Conservation (phyloP, 2,113 vertebrate species). For the Cyprinodon variegatus region DNA sequence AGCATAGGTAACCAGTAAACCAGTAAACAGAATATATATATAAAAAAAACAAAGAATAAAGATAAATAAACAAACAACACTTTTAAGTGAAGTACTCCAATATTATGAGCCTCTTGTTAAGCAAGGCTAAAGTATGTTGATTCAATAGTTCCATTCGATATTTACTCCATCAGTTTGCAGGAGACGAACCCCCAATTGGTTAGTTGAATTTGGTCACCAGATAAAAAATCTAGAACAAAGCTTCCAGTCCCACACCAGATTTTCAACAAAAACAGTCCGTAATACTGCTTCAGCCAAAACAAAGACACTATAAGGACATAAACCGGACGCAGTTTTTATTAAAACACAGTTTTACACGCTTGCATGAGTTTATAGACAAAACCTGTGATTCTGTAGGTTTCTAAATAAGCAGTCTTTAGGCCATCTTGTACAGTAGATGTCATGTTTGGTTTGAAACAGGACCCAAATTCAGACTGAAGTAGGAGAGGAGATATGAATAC, state of each 20-base stretch:
- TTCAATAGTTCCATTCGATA: background rate
- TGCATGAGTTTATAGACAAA: no score
- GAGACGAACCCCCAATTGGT: background rate
- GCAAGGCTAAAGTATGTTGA: background rate
- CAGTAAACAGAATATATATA: background rate
- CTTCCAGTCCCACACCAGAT: background rate
- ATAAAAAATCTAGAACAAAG: background rate
- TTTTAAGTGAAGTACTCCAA: background rate
- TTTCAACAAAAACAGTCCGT: background rate
- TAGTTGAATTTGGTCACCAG: background rate
- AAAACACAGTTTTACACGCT: background rate
- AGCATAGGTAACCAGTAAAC: background rate
- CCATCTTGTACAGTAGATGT: no score
- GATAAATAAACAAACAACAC: background rate
- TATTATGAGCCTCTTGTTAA: background rate
- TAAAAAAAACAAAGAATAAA: background rate
- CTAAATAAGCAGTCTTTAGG: no score
- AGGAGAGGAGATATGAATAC: no score
- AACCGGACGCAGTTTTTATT: background rate
- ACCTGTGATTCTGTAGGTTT: no score
- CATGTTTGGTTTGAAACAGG: no score
- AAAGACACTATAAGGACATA: background rate
- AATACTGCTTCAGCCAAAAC: background rate
- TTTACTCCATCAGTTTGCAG: background rate
- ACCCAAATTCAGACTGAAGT: no score